A percentile compares a stretch with the other conserved stretches of the same genome.
phyloP scores from a whole-genome alignment of 2,113 vertebrate genomes.

The Xenopus tropicalis region DNA sequence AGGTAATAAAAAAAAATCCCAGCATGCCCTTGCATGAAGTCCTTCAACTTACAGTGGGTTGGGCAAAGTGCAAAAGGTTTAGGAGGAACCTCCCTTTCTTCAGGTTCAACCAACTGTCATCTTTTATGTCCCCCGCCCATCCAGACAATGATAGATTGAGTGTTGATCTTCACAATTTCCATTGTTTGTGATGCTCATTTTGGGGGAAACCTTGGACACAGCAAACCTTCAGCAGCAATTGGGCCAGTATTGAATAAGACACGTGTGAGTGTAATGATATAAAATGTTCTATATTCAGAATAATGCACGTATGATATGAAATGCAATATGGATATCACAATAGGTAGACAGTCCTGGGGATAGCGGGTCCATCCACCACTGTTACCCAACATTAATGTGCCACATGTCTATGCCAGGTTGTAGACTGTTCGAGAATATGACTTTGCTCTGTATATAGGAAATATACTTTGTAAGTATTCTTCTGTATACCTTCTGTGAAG shows the following conservation, averaged over 20 bases:
- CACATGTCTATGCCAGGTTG: constrained; percentile 66
- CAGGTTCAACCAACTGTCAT: too few relatives aligned
- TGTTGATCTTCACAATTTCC: too few relatives aligned
- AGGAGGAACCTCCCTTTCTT: too few relatives aligned
- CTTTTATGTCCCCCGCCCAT: too few relatives aligned
- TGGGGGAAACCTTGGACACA: too few relatives aligned
- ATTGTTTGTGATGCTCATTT: too few relatives aligned
- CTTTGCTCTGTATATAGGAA: constrained; percentile 72
- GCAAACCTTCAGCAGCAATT: neutral
- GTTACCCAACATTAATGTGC: constrained; percentile 52
- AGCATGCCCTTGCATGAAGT: too few relatives aligned
- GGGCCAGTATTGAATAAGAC: constrained; percentile 36
- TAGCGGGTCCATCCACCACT: constrained; percentile 72
- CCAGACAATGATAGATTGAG: too few relatives aligned
- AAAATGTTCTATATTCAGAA: constrained; percentile 2
- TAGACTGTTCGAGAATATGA: constrained; percentile 68
- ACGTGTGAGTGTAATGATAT: constrained; percentile 10
- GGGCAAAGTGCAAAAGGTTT: too few relatives aligned
- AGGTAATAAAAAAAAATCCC: too few relatives aligned
- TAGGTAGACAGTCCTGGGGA: constrained; percentile 62
- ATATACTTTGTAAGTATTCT: constrained; percentile 96
- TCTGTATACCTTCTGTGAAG: constrained; percentile 90
- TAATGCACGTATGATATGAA: neutral
- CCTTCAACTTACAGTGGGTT: too few relatives aligned
- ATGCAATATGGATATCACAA: constrained; percentile 23